A percentile compares a stretch with the other conserved stretches of the same genome.
Conservation (phyloP, 2,888 invertebrate genomes). For the Tridacna crocea region DNA sequence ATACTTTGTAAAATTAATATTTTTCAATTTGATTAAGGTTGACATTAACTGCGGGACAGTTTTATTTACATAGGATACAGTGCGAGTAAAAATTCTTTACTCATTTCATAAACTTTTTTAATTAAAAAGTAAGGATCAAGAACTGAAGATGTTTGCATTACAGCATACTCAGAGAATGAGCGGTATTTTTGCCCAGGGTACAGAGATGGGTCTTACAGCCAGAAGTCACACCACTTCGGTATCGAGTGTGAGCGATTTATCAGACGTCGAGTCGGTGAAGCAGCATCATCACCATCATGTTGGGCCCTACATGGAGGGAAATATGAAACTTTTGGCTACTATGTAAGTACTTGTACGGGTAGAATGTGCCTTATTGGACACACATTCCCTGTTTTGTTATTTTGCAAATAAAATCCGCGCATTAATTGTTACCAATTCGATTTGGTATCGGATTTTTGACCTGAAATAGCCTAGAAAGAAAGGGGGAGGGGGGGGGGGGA, state of each 20-base stretch:
- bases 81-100: neutral
- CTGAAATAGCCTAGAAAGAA: no score
- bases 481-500: no score
- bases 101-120: neutral
- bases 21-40: no score
- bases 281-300: slow-evolving; percentile 39
- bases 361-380: neutral
- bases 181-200: slow-evolving; percentile 2
- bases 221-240: slow-evolving; percentile 10
- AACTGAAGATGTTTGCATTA: slow-evolving; percentile 49
- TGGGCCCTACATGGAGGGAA: slow-evolving; percentile 69
- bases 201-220: neutral
- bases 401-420: no score
- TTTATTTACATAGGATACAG: slow-evolving; percentile 58
- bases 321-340: slow-evolving; percentile 65
- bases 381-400: no score
- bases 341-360: slow-evolving; percentile 54
- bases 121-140: no score
- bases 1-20: no score
- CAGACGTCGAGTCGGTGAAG: slow-evolving; percentile 21
- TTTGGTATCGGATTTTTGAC: no score
- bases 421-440: neutral
- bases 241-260: slow-evolving; percentile 26
- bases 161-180: slow-evolving; percentile 47
- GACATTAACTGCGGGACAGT: slow-evolving; percentile 50